These are phyloP conservation scores for Chaitophorus viminalis DNA, from an alignment of 2,888 invertebrate species.

Conservation along the genomic window DNA sequence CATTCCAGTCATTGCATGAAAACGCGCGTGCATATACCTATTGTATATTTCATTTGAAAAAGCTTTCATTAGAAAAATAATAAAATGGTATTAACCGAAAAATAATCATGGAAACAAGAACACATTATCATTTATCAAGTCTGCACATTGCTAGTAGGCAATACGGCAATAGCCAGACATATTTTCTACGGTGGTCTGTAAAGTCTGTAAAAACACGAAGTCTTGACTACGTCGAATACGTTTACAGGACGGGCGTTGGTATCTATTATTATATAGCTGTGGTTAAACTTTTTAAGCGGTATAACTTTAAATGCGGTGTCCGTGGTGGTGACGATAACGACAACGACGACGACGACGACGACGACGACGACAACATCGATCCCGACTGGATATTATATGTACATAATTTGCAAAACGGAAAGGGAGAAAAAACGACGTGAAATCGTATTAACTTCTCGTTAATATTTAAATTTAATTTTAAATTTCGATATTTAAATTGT, in stretches of 20 bases:
- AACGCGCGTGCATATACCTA: not conserved
- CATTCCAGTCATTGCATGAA: conserved; percentile 11
- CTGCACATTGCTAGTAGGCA: no score
- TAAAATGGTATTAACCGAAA: conserved; percentile 1
- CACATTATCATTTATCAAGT: not conserved
- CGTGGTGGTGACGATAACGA: no score
- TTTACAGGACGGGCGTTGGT: not conserved
- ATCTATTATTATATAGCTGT: not conserved
- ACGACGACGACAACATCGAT: not conserved
- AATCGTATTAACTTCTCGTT: not conserved
- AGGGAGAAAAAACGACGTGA: not conserved
- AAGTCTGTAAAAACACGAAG: not conserved
- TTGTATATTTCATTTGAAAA: not conserved
- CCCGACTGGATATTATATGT: not conserved
- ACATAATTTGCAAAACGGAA: not conserved
- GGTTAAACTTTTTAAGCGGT: no score
- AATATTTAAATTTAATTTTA: not conserved
- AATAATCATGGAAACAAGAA: not conserved
- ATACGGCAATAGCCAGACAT: no score
- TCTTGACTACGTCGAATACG: not conserved
- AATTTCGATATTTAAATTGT: not conserved
- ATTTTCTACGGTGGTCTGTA: no score
- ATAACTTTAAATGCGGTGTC: not conserved
- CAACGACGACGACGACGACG: no score
- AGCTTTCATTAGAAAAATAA: not conserved